Percentiles rank a stretch among this genome's conserved stretches.
phyloP scores from a whole-genome alignment of 2,797 vertebrate species.

The Xenopus petersii region DNA sequence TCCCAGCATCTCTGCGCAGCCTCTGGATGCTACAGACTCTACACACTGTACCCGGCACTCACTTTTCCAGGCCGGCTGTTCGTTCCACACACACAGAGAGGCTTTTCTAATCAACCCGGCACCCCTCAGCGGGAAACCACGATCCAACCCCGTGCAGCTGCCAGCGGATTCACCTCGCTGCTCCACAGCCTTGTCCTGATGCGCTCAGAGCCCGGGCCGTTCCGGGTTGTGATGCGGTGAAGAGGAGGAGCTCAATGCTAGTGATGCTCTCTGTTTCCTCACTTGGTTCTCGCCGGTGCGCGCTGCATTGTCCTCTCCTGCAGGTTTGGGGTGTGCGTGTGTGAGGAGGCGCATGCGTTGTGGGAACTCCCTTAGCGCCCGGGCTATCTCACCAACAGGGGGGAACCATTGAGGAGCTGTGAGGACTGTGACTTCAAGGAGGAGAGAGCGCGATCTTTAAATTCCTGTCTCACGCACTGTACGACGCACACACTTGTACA shows the following conservation, averaged over 20 bases:
- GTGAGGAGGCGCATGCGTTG: neutral
- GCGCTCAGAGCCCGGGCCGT: neutral
- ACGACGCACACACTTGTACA: too few species aligned
- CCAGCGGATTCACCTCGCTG: neutral
- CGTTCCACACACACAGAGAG: neutral
- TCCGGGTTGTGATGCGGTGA: constrained; percentile 4
- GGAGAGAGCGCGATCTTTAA: too few species aligned
- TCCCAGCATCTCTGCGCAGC: neutral
- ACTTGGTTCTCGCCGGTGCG: neutral
- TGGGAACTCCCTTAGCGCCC: neutral
- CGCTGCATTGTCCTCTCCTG: neutral
- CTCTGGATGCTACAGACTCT: neutral
- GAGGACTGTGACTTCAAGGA: too few species aligned
- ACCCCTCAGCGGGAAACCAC: neutral
- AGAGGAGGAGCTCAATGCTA: neutral
- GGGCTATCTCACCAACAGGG: too few species aligned
- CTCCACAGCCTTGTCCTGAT: neutral
- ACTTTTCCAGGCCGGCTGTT: neutral
- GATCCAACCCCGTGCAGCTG: neutral
- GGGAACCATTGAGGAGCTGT: too few species aligned
- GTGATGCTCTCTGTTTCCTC: neutral
- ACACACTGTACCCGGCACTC: neutral
- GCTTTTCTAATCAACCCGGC: neutral
- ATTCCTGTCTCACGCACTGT: too few species aligned
- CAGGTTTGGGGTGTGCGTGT: neutral